These are phyloP conservation scores for Abscondita cerata DNA, from an alignment of 2,888 invertebrate genomes.

Conservation along the genomic window DNA sequence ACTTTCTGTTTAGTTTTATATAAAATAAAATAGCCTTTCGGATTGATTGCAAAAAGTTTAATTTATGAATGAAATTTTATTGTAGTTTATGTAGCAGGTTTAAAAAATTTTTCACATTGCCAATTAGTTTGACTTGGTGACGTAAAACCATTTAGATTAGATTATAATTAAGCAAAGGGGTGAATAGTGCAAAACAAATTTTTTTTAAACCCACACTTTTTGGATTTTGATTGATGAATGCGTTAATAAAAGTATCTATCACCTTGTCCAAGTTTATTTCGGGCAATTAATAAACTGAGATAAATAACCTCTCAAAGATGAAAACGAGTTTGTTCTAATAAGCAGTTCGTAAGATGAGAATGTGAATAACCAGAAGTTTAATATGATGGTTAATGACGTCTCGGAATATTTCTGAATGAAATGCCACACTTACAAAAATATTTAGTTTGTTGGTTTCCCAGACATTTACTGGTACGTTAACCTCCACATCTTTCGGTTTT, in stretches of 20 bases:
- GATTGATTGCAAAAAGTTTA: too few species aligned
- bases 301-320: constrained; percentile 13
- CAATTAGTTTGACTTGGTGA: not conserved
- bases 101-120: not conserved
- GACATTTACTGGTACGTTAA: constrained; percentile 14
- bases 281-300: constrained; percentile 5
- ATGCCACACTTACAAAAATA: constrained; percentile 19
- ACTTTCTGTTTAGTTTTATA: too few species aligned
- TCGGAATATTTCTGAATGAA: constrained; percentile 15
- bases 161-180: too few species aligned
- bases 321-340: constrained; percentile 21
- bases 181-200: too few species aligned
- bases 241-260: too few species aligned
- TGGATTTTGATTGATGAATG: too few species aligned
- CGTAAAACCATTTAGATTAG: too few species aligned
- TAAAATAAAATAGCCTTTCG: too few species aligned
- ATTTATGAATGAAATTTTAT: not conserved
- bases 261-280: not conserved
- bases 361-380: constrained; percentile 15
- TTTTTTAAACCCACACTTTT: too few species aligned
- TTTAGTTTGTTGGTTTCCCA: constrained; percentile 11
- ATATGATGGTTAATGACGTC: constrained; percentile 5
- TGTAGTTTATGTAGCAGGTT: not conserved
- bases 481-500: not conserved
- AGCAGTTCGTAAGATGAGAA: not conserved